Percentiles rank a stretch among this genome's conserved stretches.
Evolutionary conservation across 2,797 vertebrate genomes (phyloP).

Genomic region (Morus bassanus): DNA sequence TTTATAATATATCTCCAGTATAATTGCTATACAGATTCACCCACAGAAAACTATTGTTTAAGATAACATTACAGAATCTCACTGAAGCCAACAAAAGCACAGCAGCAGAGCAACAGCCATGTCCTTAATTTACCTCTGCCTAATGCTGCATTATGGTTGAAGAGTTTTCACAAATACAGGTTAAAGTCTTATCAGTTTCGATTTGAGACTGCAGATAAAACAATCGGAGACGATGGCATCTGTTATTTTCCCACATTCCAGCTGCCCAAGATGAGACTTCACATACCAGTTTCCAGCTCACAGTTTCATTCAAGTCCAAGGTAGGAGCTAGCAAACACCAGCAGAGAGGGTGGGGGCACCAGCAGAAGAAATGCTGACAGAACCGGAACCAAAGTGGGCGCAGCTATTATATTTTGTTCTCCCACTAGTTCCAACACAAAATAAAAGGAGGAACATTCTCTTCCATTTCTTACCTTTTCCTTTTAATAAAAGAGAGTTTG

Average conservation of each 20-base stretch:
- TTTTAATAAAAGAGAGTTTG: neutral
- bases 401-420: neutral
- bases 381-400: neutral
- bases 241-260: neutral
- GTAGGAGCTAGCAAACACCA: neutral
- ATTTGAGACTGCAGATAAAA: neutral
- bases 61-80: constrained; percentile 9
- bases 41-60: constrained; percentile 44
- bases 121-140: neutral
- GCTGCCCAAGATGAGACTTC: neutral
- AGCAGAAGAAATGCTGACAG: neutral
- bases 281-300: neutral
- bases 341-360: neutral
- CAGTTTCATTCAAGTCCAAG: neutral
- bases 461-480: neutral
- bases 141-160: neutral
- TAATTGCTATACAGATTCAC: neutral
- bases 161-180: neutral
- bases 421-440: neutral
- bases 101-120: neutral
- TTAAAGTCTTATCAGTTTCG: neutral
- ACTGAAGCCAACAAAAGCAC: neutral
- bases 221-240: neutral
- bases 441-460: neutral
- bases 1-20: neutral